Evolutionary conservation across 1,140 invertebrate species (phyloP).

Genomic region (Mizuhopecten yessoensis): DNA sequence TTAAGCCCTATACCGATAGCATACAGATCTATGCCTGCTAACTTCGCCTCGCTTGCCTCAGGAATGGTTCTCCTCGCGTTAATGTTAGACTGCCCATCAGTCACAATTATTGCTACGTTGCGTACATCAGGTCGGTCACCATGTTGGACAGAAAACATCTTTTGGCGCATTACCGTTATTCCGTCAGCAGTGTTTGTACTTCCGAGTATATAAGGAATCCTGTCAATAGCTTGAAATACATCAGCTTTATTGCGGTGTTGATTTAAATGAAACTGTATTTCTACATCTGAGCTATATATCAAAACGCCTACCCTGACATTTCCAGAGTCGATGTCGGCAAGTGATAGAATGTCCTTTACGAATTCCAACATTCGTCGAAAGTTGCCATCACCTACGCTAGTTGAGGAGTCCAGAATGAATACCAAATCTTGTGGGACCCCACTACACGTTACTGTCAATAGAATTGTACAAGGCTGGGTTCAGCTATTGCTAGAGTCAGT

Average conservation of each 20-base stretch:
- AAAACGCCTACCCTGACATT: slow-evolving; percentile 73
- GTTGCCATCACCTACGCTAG: slow-evolving; percentile 71
- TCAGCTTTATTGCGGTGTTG: slow-evolving; percentile 61
- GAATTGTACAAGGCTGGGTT: too few relatives aligned
- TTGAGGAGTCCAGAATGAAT: slow-evolving; percentile 75
- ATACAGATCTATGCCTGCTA: slow-evolving; percentile 66
- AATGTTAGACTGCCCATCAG: slow-evolving; percentile 78
- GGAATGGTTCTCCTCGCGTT: slow-evolving; percentile 74
- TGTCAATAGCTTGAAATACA: slow-evolving; percentile 69
- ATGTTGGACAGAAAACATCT: slow-evolving; percentile 72
- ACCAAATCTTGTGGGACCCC: slow-evolving; percentile 64
- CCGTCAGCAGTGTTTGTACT: slow-evolving; percentile 78
- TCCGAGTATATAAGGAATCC: slow-evolving; percentile 73
- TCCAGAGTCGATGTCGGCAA: slow-evolving; percentile 73
- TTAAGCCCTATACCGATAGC: slow-evolving; percentile 72
- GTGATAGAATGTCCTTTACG: slow-evolving; percentile 69
- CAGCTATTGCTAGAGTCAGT: too few relatives aligned
- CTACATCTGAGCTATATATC: slow-evolving; percentile 72
- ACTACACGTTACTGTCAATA: not conserved
- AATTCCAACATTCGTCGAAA: slow-evolving; percentile 73
- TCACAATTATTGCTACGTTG: slow-evolving; percentile 75
- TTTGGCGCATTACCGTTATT: slow-evolving; percentile 69
- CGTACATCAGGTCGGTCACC: slow-evolving; percentile 73
- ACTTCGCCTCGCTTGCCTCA: slow-evolving; percentile 65
- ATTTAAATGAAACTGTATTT: slow-evolving; percentile 74